phyloP scores from a whole-genome alignment of 2,113 vertebrate genomes.

The Echinops telfairi region DNA sequence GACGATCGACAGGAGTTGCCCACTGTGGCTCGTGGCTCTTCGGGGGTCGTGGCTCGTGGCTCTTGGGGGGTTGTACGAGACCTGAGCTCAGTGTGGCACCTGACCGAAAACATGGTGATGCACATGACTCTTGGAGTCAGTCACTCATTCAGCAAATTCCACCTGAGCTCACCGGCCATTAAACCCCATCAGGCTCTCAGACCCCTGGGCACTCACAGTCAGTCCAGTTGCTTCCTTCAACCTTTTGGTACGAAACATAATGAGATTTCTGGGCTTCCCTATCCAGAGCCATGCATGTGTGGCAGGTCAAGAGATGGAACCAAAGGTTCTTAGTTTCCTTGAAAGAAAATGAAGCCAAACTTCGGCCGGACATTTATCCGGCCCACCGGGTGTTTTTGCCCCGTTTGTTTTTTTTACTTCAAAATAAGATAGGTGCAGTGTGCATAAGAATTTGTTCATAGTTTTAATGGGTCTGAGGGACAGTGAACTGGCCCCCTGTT shows the following conservation, averaged over 20 bases:
- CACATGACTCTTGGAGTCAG: neutral
- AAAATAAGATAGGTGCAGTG: too few species aligned
- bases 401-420: too few species aligned
- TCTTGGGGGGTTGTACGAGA: neutral
- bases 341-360: neutral
- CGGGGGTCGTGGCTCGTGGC: too few species aligned
- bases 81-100: neutral
- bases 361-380: too few species aligned
- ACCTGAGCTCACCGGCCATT: neutral
- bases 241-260: neutral
- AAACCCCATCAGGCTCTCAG: neutral
- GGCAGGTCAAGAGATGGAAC: neutral
- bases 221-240: slow-evolving; percentile 6
- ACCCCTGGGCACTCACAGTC: neutral
- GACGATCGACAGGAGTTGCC: too few species aligned
- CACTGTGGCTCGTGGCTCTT: neutral
- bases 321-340: neutral
- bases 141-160: neutral
- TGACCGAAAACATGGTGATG: neutral
- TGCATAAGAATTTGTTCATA: too few species aligned
- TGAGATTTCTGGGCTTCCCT: slow-evolving; percentile 25
- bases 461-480: too few species aligned
- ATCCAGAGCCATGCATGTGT: neutral
- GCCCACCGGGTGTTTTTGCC: too few species aligned
- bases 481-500: too few species aligned